phyloP scores from a whole-genome alignment of 2,888 invertebrate genomes.

The Cheilosia scutellata region DNA sequence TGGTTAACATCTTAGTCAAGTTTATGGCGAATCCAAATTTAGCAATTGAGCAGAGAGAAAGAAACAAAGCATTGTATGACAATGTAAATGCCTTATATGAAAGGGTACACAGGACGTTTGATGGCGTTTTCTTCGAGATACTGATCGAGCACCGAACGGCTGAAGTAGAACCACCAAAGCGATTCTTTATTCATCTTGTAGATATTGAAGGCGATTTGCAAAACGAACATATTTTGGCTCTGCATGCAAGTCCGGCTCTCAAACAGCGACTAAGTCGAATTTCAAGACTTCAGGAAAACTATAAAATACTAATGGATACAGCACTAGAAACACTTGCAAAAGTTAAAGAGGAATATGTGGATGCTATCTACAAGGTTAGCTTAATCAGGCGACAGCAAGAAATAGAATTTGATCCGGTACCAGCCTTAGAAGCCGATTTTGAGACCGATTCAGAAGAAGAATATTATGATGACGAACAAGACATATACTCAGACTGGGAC shows the following conservation, averaged over 20 bases:
- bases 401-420: not conserved
- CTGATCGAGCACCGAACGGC: no score
- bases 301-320: not conserved
- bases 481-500: not conserved
- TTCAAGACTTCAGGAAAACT: conserved; percentile 4
- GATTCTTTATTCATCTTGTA: not conserved
- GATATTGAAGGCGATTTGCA: not conserved
- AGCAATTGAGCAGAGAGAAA: not conserved
- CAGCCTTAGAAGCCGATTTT: not conserved
- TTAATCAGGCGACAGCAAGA: not conserved
- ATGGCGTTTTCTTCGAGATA: not conserved
- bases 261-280: not conserved
- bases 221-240: not conserved
- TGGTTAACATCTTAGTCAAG: not conserved
- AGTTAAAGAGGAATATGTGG: not conserved
- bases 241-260: not conserved
- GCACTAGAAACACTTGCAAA: not conserved
- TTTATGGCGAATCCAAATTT: not conserved
- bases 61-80: not conserved
- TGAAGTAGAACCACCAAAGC: not conserved
- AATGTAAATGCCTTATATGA: not conserved
- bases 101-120: not conserved
- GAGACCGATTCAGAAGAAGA: not conserved
- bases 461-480: not conserved
- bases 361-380: not conserved